Conservation (phyloP, 2,113 vertebrate genomes). For the Callipepla californica region DNA sequence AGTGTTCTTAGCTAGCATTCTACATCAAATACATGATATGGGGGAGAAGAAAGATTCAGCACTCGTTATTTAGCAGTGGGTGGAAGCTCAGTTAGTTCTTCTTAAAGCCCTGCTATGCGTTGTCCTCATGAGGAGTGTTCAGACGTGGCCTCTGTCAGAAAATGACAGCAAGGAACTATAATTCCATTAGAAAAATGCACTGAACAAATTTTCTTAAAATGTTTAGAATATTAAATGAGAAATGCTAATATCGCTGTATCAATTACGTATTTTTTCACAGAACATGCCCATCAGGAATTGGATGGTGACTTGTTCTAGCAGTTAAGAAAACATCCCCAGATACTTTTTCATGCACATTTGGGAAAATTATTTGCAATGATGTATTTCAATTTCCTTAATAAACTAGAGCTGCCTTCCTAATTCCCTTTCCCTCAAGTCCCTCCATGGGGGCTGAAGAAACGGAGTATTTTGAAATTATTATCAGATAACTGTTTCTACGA, state of each 20-base stretch:
- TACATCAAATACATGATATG: background rate
- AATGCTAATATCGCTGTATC: background rate
- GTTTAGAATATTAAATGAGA: slow-evolving; percentile 73
- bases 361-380: slow-evolving; percentile 63
- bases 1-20: background rate
- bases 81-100: background rate
- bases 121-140: slow-evolving; percentile 19
- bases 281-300: slow-evolving; percentile 68
- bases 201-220: slow-evolving; percentile 68
- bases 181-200: slow-evolving; percentile 60
- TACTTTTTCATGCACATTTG: slow-evolving; percentile 30
- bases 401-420: slow-evolving; percentile 48
- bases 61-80: background rate
- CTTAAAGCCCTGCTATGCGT: background rate
- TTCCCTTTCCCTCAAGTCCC: slow-evolving; percentile 41
- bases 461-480: slow-evolving; percentile 36
- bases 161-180: slow-evolving; percentile 20
- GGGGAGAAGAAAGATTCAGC: background rate
- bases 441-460: slow-evolving; percentile 47
- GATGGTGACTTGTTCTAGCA: slow-evolving; percentile 62
- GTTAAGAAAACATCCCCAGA: slow-evolving; percentile 58
- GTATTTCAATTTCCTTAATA: slow-evolving; percentile 72
- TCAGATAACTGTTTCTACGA: slow-evolving; percentile 42
- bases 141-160: slow-evolving; percentile 56
- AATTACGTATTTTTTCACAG: background rate